Evolutionary conservation across 2,797 vertebrate genomes (phyloP).

Genomic region (Phrynocephalus vlangalii): DNA sequence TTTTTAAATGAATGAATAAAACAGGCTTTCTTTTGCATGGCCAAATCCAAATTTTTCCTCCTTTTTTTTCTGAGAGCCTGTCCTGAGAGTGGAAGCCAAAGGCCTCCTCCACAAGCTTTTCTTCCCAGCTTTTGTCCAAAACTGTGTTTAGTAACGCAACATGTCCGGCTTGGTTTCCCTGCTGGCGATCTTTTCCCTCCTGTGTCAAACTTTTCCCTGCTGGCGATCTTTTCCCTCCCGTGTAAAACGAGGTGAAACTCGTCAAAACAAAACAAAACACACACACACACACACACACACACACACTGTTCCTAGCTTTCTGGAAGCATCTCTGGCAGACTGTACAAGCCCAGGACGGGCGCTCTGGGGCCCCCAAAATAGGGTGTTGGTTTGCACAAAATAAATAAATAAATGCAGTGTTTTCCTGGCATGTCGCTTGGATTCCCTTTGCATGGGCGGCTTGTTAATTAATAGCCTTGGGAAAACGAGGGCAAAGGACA

Average conservation of each 20-base stretch:
- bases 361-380: background rate
- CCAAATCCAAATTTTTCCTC: background rate
- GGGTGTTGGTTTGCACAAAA: constrained; percentile 28
- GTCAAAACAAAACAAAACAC: constrained; percentile 3
- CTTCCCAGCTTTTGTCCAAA: constrained; percentile 11
- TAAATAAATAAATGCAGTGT: constrained; percentile 4
- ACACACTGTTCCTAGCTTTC: fast-evolving
- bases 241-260: constrained; percentile 68
- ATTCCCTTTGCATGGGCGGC: constrained; percentile 6
- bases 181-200: constrained; percentile 30
- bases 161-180: background rate
- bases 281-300: no score
- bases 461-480: constrained; percentile 49
- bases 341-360: background rate
- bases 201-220: constrained; percentile 60
- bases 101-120: constrained; percentile 57
- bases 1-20: no score
- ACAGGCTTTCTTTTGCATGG: background rate
- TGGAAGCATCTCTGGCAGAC: no score
- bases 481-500: constrained; percentile 68
- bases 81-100: constrained; percentile 68
- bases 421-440: constrained; percentile 45
- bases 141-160: no score
- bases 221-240: constrained; percentile 46
- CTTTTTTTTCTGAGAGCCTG: no score